Evolutionary conservation across 2,113 vertebrate species (phyloP), one percentile per base, ranked within the genome.

Genomic region (Piaya cayana): DNA sequence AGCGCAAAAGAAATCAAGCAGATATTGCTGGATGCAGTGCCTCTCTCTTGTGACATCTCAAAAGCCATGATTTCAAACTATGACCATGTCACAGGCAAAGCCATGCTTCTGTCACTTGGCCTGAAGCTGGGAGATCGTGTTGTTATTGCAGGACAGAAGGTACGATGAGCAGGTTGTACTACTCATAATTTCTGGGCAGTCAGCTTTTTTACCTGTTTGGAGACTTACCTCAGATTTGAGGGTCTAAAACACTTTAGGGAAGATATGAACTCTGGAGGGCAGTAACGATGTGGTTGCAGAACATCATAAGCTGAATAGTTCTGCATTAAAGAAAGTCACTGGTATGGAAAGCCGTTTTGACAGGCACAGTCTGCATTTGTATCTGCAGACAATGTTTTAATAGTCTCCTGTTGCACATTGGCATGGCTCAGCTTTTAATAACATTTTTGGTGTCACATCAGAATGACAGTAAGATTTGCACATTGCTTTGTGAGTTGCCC

Each of bases 61-160:
- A 94, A 97, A 88, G 90, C 97, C 18, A 70, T 95, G 59, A 96
- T 98, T 70, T 96, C 98, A 12, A 95, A 62, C 63, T 92, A 83
- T 0, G 97, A 97, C 52, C 98, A 97, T 0, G 94, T 98, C 30
- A 98, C 98, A 62, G 97, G 98, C 95, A 98, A 94, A 95, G 92
- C 97, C 8, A 98, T 98, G 93, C 99, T 99, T 4, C 65, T 97
- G 6, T 97, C 98, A 0, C 98, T 99, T 77, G 99, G 98, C 65
- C 93, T 99, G 85, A 98, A 98, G 84, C 95, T 99, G 53, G 99
- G 99, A 26, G 99, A 99, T 94, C 98, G 99, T 18, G 99, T 99
- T n/a, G 95, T 99, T 85, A 99, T 99, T 20, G 99, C 99, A 39
- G 99, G 99, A 92, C 99, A 99, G 97, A 99, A 99, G 99, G 99